Evolutionary conservation across 2,113 vertebrate genomes (phyloP).

Genomic region (Paraplagusia blochii): DNA sequence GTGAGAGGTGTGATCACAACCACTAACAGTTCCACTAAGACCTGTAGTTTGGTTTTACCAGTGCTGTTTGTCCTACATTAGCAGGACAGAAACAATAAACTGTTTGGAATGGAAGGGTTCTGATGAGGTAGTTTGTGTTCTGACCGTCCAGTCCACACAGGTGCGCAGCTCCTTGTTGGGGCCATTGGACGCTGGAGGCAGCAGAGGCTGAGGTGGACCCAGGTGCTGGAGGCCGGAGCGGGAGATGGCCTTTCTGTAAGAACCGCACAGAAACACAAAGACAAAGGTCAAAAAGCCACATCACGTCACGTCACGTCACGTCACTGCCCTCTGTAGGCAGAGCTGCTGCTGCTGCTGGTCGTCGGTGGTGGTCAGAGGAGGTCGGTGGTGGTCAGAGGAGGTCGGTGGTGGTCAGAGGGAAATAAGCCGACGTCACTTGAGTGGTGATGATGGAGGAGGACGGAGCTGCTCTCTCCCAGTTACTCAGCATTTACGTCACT

Average conservation of each 20-base stretch:
- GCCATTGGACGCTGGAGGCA: conserved; percentile 86
- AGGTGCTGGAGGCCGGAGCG: conserved; percentile 96
- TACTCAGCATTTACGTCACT: conserved; percentile 53
- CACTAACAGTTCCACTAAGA: too few relatives aligned
- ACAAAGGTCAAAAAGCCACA: neutral
- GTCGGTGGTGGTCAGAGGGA: too few relatives aligned
- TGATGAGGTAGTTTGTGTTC: conserved; percentile 51
- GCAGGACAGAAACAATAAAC: too few relatives aligned
- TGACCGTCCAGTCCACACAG: conserved; percentile 93
- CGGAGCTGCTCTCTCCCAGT: conserved; percentile 47
- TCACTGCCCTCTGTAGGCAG: conserved; percentile 2
- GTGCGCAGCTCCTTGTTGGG: conserved; percentile 89
- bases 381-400: too few relatives aligned
- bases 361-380: too few relatives aligned
- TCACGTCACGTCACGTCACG: neutral
- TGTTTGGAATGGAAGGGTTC: too few relatives aligned
- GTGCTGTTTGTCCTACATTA: too few relatives aligned
- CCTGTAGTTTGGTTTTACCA: too few relatives aligned
- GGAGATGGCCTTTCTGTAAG: conserved; percentile 94
- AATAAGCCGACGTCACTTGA: conserved; percentile 55
- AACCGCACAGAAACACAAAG: neutral
- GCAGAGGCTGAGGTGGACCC: conserved; percentile 82
- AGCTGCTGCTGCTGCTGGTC: conserved; percentile 1
- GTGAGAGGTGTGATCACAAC: too few relatives aligned
- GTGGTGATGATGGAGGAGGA: conserved; percentile 42